phyloP scores from a whole-genome alignment of 2,888 invertebrate genomes.

The Catocala sponsa region DNA sequence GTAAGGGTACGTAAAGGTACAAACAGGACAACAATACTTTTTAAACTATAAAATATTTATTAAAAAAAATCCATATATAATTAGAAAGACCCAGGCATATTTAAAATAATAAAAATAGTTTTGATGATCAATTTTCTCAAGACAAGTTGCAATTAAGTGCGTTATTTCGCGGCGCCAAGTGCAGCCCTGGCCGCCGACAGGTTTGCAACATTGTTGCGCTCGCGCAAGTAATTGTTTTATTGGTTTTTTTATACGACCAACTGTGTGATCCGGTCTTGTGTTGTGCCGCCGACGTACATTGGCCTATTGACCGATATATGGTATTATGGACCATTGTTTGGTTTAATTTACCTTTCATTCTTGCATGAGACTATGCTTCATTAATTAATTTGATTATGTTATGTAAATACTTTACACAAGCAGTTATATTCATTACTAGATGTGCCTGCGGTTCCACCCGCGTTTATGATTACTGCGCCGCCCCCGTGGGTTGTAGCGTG shows the following conservation, averaged over 20 bases:
- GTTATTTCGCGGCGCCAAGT: constrained; percentile 45
- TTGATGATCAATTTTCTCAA: constrained; percentile 28
- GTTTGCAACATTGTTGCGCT: constrained; percentile 78
- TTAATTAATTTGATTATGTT: no score
- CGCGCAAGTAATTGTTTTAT: constrained; percentile 66
- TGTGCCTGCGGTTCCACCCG: no score
- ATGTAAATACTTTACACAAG: no score
- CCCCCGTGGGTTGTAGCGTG: no score
- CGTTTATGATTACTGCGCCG: no score
- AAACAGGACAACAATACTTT: no score
- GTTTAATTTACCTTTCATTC: neutral
- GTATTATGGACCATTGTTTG: neutral
- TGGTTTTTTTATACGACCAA: constrained; percentile 64
- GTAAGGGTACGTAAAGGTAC: no score
- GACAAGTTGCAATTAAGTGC: constrained; percentile 17
- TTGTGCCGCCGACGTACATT: constrained; percentile 57
- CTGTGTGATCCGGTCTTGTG: constrained; percentile 59
- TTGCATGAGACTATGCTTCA: no score
- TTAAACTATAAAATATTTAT: no score
- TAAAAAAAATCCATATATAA: no score
- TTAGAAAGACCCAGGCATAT: neutral
- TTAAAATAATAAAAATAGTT: constrained; percentile 16
- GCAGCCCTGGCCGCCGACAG: constrained; percentile 62
- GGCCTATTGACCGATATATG: constrained; percentile 63
- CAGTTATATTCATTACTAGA: no score